phyloP scores from a whole-genome alignment of 1,140 invertebrate genomes.

The Yoshiicerus persimilis region DNA sequence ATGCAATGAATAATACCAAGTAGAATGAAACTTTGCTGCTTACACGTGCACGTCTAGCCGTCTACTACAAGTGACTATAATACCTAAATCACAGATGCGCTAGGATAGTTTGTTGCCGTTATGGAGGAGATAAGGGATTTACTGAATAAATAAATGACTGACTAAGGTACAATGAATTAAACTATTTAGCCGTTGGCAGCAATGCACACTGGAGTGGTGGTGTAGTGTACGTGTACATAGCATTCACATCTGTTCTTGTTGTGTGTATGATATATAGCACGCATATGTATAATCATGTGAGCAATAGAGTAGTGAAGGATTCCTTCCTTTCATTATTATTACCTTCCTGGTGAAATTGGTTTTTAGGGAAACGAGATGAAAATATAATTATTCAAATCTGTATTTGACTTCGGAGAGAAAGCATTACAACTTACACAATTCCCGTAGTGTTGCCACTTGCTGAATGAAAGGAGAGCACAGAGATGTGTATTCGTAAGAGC shows the following conservation, averaged over 20 bases:
- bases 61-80: neutral
- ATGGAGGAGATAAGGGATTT: neutral
- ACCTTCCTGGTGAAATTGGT: neutral
- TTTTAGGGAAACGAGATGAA: neutral
- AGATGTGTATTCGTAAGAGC: neutral
- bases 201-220: neutral
- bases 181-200: neutral
- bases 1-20: neutral
- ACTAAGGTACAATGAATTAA: neutral
- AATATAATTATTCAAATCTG: constrained; percentile 22
- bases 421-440: neutral
- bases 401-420: neutral
- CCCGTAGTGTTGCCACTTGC: neutral
- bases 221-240: neutral
- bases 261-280: neutral
- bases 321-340: neutral
- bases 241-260: neutral
- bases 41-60: neutral
- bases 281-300: neutral
- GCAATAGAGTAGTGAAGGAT: neutral
- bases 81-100: neutral
- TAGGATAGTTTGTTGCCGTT: neutral
- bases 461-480: neutral
- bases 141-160: neutral
- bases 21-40: neutral